Evolutionary conservation across 2,113 vertebrate species (phyloP), one percentile per base, ranked within the genome.

Genomic region (Neodon shergylaensis): DNA sequence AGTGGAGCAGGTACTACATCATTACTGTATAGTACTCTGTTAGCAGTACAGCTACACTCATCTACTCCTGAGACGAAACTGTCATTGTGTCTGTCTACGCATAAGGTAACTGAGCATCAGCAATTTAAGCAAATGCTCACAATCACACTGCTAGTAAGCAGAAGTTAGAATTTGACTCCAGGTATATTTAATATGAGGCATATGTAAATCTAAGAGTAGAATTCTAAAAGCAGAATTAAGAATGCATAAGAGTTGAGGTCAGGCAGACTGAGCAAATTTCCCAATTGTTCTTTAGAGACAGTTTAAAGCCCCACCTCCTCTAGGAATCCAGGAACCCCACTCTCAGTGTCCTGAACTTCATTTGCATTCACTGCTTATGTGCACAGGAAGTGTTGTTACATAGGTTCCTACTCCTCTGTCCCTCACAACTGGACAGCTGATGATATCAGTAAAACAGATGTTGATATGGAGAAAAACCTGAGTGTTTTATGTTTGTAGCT

Each of bases 391-490:
- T 70, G 39, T 28, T 49, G 5, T 68, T 63, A 65, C 88, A 90
- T 73, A 90, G 73, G 83, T 92, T 92, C 74, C 82, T 87, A 96
- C 88, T 96, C 85, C 77, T 95, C 86, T 95, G 70, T 94, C 72
- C 91, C 85, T 96, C 72, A 94, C 72, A 93, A 81, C n/a, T 52
- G 88, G 94, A 83, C 22, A 77, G 68, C 0, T 91, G 81, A 95
- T 61, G 73, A 93, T 88, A 73, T 78, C 94, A 89, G 95, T 91
- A 90, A 94, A 82, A 47, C 68, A 96, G 97, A 94, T 96, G 78
- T 22, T 92, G 73, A 91, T 54, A 91, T 1, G 89, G 82, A 95
- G 68, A 95, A 61, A 86, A 93, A 28, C 31, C 24, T 58, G 86
- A 88, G n/a, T 79, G 88, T 74, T 92, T 84, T 87, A 61, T n/a